These are phyloP conservation scores for Poeciliopsis turrubarensis DNA, from an alignment of 2,113 vertebrate species.

Conservation along the genomic window DNA sequence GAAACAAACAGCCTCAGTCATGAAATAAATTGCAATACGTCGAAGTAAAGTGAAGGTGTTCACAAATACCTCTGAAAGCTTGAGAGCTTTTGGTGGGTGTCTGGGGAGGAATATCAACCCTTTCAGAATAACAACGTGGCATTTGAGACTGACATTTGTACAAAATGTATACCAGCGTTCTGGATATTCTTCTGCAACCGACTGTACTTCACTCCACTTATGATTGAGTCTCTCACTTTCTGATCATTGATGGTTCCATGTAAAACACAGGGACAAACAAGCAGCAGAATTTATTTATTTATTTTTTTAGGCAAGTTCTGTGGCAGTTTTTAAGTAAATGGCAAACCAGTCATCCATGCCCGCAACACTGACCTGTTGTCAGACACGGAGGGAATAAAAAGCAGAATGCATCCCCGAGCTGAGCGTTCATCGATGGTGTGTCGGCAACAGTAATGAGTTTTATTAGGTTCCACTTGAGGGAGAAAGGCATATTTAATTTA, in stretches of 20 bases:
- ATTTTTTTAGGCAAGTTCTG: slow-evolving; percentile 14
- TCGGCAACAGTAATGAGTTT: slow-evolving; percentile 51
- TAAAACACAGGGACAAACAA: neutral
- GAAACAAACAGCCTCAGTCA: neutral
- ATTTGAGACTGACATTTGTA: slow-evolving; percentile 29
- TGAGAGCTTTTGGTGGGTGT: slow-evolving; percentile 24
- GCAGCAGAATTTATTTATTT: neutral
- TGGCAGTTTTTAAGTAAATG: slow-evolving; percentile 38
- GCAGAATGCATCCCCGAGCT: slow-evolving; percentile 38
- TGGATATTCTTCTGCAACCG: slow-evolving; percentile 10
- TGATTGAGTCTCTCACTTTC: slow-evolving; percentile 7
- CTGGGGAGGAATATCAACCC: slow-evolving; percentile 18
- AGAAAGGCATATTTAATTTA: slow-evolving; percentile 57
- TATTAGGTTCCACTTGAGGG: slow-evolving; percentile 67
- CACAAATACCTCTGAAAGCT: slow-evolving; percentile 28
- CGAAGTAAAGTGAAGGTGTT: neutral
- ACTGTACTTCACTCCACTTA: slow-evolving; percentile 10
- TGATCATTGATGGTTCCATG: slow-evolving; percentile 19
- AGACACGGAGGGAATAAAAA: slow-evolving; percentile 62
- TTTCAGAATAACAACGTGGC: slow-evolving; percentile 26
- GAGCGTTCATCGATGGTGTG: slow-evolving; percentile 49
- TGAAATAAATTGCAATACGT: slow-evolving; percentile 19
- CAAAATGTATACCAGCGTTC: slow-evolving; percentile 10
- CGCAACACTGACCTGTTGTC: slow-evolving; percentile 52
- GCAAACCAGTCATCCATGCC: slow-evolving; percentile 48